Base-by-base conservation (phyloP, 2,888 invertebrate genomes). In the Caenorhabditis angaria region DNA sequence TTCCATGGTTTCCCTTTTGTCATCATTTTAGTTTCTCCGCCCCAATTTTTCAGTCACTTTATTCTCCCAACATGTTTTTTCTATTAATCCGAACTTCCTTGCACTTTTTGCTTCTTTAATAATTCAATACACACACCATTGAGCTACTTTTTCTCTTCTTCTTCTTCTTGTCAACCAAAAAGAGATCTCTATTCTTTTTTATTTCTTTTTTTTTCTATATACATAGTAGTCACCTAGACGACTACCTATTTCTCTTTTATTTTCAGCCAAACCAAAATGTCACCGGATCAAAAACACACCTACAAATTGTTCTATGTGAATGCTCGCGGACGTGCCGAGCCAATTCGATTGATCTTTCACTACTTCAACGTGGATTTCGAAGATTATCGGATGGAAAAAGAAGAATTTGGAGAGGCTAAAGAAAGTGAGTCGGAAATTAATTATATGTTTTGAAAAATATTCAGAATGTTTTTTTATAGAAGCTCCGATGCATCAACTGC, bases 401-500 rank as follows among this genome's bases (percentile, higher is more conserved):
- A 28, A 18, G 68, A 69, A 10, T 61, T 67, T 56, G 57, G 61
- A 2, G 70, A 58, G 27, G 59, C 56, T 10, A 69, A 65, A 65
- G 62, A 61, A 2, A 61, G 73, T 73, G 28, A 65, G 73, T n/a
- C n/a, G n/a, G n/a, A n/a, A n/a, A n/a, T n/a, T n/a, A n/a, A n/a
- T n/a, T n/a, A n/a, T n/a, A n/a, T n/a, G n/a, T n/a, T n/a, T n/a
- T n/a, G n/a, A n/a, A n/a, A n/a, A n/a, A n/a, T n/a, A n/a, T n/a
- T n/a, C n/a, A n/a, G n/a, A n/a, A n/a, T n/a, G n/a, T n/a, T n/a
- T n/a, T n/a, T 18, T 22, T 41, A 29, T 56, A 76, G 76, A 71
- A 57, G 68, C 76, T 10, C 76, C 76, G 24, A 70, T 76, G 69
- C 54, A 59, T 6, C 76, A 76, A 50, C 28, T 72, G 14, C 76